phyloP scores from a whole-genome alignment of 1,140 invertebrate species.

The Gryon sp. region DNA sequence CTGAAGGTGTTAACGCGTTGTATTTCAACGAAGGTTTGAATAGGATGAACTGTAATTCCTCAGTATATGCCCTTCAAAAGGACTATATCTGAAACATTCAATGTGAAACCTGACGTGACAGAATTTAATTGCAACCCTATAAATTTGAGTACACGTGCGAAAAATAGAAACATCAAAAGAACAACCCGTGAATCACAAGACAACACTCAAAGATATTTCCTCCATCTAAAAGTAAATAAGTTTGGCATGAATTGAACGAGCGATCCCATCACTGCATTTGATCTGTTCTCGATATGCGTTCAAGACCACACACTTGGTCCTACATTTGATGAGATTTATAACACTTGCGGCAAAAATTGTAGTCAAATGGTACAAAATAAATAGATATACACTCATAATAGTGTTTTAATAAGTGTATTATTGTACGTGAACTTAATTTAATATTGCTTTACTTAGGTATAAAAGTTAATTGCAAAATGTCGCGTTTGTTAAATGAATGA shows the following conservation, averaged over 20 bases:
- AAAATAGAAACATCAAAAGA: background rate
- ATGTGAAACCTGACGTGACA: constrained; percentile 38
- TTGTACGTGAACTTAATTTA: too few relatives aligned
- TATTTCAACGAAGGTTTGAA: constrained; percentile 55
- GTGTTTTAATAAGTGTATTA: too few relatives aligned
- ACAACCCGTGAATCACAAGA: constrained; percentile 15
- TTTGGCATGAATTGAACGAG: constrained; percentile 51
- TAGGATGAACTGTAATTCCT: constrained; percentile 47
- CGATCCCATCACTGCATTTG: constrained; percentile 39
- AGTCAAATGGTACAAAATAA: too few relatives aligned
- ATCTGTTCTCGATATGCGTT: constrained; percentile 27
- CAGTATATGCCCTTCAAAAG: constrained; percentile 41
- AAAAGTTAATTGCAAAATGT: too few relatives aligned
- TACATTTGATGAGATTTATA: constrained; percentile 49
- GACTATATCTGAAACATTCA: constrained; percentile 35
- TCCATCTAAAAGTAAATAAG: constrained; percentile 45
- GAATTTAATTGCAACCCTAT: constrained; percentile 56
- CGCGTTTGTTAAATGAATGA: too few relatives aligned
- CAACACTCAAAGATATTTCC: constrained; percentile 49
- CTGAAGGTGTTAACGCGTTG: constrained; percentile 60
- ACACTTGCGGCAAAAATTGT: constrained; percentile 25
- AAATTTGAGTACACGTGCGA: constrained; percentile 31
- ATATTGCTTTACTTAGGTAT: too few relatives aligned
- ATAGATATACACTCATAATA: too few relatives aligned
- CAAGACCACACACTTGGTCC: constrained; percentile 15